These are phyloP conservation scores for Buceros bicornis DNA, from an alignment of 2,797 vertebrate genomes.

Conservation along the genomic window DNA sequence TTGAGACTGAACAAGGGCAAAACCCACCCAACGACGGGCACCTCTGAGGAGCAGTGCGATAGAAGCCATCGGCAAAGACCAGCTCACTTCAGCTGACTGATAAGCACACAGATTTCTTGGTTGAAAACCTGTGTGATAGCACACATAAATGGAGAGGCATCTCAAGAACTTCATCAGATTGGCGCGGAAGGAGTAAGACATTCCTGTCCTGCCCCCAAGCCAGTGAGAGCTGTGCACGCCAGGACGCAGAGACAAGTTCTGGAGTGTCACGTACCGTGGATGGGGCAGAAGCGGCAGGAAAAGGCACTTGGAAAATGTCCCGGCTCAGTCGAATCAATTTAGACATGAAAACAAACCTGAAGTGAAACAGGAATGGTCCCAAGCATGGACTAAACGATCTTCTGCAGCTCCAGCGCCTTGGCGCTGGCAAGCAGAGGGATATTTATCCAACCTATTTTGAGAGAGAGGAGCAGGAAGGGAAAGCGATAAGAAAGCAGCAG, in stretches of 20 bases:
- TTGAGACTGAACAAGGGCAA: not conserved
- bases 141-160: not conserved
- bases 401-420: not conserved
- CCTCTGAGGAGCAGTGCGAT: not conserved
- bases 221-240: rapidly evolving
- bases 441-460: slow-evolving; percentile 67
- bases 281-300: not conserved
- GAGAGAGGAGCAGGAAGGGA: slow-evolving; percentile 43
- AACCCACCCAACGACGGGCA: not conserved
- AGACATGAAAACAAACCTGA: not conserved
- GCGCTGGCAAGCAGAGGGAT: not conserved
- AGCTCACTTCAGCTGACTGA: not conserved
- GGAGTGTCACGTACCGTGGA: rapidly evolving
- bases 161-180: not conserved
- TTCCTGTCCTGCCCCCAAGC: not conserved
- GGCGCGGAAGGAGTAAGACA: rapidly evolving
- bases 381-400: rapidly evolving
- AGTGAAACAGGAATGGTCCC: not conserved
- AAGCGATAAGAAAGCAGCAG: slow-evolving; percentile 11
- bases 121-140: not conserved
- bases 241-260: rapidly evolving
- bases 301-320: not conserved
- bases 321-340: not conserved
- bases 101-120: not conserved
- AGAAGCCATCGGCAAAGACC: not conserved